Evolutionary conservation across 2,797 vertebrate genomes (phyloP).

Genomic region (Sus cebifrons): DNA sequence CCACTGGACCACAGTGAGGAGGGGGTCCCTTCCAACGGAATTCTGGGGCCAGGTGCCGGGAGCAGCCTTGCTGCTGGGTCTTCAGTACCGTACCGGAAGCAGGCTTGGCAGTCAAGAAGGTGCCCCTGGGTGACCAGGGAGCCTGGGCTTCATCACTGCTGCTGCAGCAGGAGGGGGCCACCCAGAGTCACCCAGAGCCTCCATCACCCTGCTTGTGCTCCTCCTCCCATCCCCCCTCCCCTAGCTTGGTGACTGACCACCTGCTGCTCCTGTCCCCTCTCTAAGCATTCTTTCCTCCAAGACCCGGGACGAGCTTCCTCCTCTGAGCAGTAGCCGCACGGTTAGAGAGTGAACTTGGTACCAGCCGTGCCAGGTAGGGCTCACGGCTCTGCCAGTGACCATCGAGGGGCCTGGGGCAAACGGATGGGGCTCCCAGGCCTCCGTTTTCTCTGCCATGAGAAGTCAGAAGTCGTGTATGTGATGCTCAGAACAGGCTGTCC

Average conservation of each 20-base stretch:
- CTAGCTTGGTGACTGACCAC: background rate
- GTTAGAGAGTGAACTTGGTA: background rate
- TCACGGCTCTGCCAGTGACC: background rate
- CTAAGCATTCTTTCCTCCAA: background rate
- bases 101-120: background rate
- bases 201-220: fast-evolving
- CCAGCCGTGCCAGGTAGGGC: fast-evolving
- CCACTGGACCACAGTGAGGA: fast-evolving
- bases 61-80: background rate
- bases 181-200: background rate
- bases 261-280: background rate
- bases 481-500: fast-evolving
- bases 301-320: background rate
- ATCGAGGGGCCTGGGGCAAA: background rate
- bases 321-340: background rate
- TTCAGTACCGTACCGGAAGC: background rate
- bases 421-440: background rate
- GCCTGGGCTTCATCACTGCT: background rate
- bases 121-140: background rate
- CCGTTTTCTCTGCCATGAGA: background rate
- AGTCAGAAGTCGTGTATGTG: fast-evolving
- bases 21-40: background rate
- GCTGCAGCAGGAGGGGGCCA: background rate
- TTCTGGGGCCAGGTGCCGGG: background rate
- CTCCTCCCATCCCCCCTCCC: too few species aligned